phyloP scores from a whole-genome alignment of 2,113 vertebrate species.

The Manacus vitellinus region DNA sequence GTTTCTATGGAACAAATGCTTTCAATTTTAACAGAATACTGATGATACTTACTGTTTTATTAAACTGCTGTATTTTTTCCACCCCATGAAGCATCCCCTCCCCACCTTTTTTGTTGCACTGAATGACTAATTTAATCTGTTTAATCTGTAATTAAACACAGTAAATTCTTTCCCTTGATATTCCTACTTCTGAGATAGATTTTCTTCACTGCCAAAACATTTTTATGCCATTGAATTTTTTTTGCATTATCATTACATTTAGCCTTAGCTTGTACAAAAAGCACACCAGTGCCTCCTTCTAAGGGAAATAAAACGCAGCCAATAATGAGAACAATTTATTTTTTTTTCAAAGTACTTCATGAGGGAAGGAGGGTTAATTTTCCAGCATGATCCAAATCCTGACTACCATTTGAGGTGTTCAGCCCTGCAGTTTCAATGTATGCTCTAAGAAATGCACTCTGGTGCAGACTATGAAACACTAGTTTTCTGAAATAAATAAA shows the following conservation, averaged over 20 bases:
- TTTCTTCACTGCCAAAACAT: neutral
- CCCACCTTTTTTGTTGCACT: neutral
- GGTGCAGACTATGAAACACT: neutral
- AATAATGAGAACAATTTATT: neutral
- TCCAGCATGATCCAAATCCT: neutral
- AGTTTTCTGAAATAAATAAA: neutral
- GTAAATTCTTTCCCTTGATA: neutral
- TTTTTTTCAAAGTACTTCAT: neutral
- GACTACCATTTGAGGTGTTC: neutral
- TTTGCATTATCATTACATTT: neutral
- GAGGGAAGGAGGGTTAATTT: neutral
- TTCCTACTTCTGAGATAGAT: neutral
- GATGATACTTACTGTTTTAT: neutral
- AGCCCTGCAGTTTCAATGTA: neutral
- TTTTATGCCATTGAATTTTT: neutral
- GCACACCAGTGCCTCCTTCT: neutral
- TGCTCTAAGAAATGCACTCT: neutral
- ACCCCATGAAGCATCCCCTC: neutral
- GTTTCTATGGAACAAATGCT: neutral
- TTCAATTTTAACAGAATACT: neutral
- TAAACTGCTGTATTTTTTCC: neutral
- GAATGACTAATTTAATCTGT: neutral
- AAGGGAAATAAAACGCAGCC: neutral
- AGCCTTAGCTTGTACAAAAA: neutral
- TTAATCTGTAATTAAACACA: conserved; percentile 16